Base-by-base conservation (phyloP, 2,888 invertebrate genomes). In the Pyrgus malvae region DNA sequence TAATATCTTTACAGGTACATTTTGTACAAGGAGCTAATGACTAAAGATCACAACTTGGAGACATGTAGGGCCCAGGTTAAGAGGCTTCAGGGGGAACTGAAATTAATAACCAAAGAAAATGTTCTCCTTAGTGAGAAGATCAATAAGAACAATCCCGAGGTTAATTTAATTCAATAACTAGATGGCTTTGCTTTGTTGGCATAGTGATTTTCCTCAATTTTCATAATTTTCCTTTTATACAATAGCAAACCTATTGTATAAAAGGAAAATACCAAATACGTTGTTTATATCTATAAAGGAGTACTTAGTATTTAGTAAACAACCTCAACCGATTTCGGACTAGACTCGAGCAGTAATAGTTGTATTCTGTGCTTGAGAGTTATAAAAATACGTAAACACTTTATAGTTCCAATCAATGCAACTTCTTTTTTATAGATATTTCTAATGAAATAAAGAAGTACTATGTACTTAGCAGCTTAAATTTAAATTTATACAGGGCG, bases 41-140 rank as follows among this genome's bases (percentile, higher is more conserved):
- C 91, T 31, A 93, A 93, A 64, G 93, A 94, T 63, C 91, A 92
- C 63, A 91, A 91, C 11, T 79, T 93, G 60, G 93, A 94, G 67
- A 91, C 87, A 5, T 89, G 93, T 33, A 91, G 93, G 53, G 89
- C 91, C 45, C 93, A 93, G 74, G 81, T 94, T 59, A 91, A 91
- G 64, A 83, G 91, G 38, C 80, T 94, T 44, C 93, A 93, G 65
- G 91, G 91, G 40, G 93, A 94, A 74, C 81, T 94, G 77, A 91
- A 92, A 71, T 77, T 93, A 68, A 87, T 94, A 65, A 87, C 90
- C 55, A 91, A 92, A 64, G 94, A 94, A 67, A 94, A 94, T 70
- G 71, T 76, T 14, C 69, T 91, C 46, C 81, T 94, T 38, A 91
- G 86, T 55, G 91, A 92, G 55, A 92, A 91, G 72, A 66, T 93